These are phyloP conservation scores for Euproctis similis DNA, from an alignment of 2,888 invertebrate genomes.

Conservation along the genomic window DNA sequence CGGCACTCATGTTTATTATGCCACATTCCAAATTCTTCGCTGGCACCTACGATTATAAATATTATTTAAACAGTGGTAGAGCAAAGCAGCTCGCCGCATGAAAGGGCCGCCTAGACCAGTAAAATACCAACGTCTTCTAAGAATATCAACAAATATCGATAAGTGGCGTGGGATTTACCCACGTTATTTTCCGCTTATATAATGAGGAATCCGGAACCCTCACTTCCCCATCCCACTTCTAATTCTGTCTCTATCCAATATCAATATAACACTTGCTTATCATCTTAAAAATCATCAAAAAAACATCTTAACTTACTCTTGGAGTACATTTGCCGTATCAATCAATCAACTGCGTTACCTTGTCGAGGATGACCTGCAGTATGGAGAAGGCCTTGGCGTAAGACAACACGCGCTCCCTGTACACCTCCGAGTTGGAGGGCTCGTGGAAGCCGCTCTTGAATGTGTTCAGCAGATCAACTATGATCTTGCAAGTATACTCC, in stretches of 20 bases:
- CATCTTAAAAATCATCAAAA: too few relatives aligned
- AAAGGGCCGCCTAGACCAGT: too few relatives aligned
- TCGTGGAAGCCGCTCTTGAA: slow-evolving; percentile 22
- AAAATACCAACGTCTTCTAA: too few relatives aligned
- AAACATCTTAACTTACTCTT: too few relatives aligned
- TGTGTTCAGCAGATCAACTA: slow-evolving; percentile 21
- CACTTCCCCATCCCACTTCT: too few relatives aligned
- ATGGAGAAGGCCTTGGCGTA: slow-evolving; percentile 29
- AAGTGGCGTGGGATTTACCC: background rate
- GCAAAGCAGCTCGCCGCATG: too few relatives aligned
- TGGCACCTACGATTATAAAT: slow-evolving; percentile 22
- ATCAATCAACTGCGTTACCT: too few relatives aligned
- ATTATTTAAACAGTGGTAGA: background rate
- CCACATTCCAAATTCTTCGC: slow-evolving; percentile 31
- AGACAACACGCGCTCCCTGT: slow-evolving; percentile 22
- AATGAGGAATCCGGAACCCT: too few relatives aligned
- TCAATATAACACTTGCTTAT: too few relatives aligned
- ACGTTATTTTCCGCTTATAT: too few relatives aligned
- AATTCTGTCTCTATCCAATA: too few relatives aligned
- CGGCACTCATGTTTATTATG: slow-evolving; percentile 23
- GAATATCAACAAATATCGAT: background rate
- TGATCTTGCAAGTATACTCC: slow-evolving; percentile 29
- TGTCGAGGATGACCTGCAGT: slow-evolving; percentile 40
- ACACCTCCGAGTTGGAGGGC: slow-evolving; percentile 13
- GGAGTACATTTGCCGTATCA: too few relatives aligned